Base-by-base conservation (phyloP, 2,113 vertebrate species). In the Cyrtonyx montezumae region DNA sequence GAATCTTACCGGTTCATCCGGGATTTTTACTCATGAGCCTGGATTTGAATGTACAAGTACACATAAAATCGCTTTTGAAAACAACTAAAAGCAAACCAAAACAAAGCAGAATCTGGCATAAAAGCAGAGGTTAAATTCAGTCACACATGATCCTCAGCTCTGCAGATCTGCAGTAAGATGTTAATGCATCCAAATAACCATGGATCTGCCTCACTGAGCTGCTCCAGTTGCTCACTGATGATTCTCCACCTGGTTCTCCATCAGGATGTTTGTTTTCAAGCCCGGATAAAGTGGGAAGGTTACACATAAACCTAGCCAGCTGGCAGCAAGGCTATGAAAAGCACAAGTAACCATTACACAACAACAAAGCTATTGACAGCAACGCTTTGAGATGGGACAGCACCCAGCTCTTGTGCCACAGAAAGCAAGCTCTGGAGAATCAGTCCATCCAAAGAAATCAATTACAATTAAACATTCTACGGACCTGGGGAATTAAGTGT, bases 401-500 rank as follows among this genome's bases (percentile, higher is more conserved):
- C 56, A 36, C 20, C 40, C 56, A 1, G 15, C 3, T 1, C 46
- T 82, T 30, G 28, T 51, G n/a, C 43, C 67, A 48, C 11, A 1
- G 43, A 89, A 94, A 84, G 5, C 19, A 84, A 59, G 62, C 48
- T 75, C 61, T 55, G 25, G 30, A 80, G 86, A 67, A 88, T 45
- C 9, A 56, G 25, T 26, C 10, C 62, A 46, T 11, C 36, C 46
- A 58, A 63, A 87, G 11, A 55, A 86, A 76, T 46, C 36, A 28
- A 18, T 28, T 32, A 59, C 42, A 87, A 16, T 55, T 71, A 63
- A 71, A 51, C 22, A 75, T 20, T 20, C 37, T 32, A 42, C 55
- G 56, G 46, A 16, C 32, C 0, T 18, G 25, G 23, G 36, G 48
- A 68, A 61, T 2, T 0, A 0, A 67, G 22, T 5, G 36, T 40